Percentiles rank a stretch among this genome's conserved stretches.
Evolutionary conservation across 2,797 vertebrate genomes (phyloP).

Genomic region (Gastrophryne carolinensis): DNA sequence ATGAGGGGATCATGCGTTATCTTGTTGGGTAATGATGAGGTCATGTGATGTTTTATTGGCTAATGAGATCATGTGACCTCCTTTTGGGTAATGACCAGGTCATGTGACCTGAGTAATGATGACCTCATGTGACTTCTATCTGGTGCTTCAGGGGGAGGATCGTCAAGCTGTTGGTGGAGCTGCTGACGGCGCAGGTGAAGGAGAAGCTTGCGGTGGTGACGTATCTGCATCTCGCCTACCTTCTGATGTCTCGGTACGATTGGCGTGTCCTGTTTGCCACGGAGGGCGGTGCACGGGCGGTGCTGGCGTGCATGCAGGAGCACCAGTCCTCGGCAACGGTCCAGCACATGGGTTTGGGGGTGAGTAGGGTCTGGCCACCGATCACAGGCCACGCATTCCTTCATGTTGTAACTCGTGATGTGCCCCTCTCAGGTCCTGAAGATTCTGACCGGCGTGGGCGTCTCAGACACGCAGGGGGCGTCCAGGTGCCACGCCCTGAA

Average conservation of each 20-base stretch:
- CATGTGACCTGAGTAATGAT: no score
- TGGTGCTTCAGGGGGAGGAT: constrained; percentile 92
- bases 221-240: constrained; percentile 76
- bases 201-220: constrained; percentile 72
- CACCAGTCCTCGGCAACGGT: constrained; percentile 70
- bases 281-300: constrained; percentile 84
- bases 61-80: no score
- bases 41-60: no score
- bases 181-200: constrained; percentile 71
- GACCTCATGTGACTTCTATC: no score
- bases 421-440: constrained; percentile 76
- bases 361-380: constrained; percentile 66
- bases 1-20: no score
- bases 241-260: constrained; percentile 78
- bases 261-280: constrained; percentile 86
- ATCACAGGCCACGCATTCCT: no score
- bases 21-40: no score
- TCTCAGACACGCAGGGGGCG: constrained; percentile 66
- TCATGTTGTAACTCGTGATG: not conserved
- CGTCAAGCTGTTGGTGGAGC: constrained; percentile 81
- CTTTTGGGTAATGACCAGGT: no score
- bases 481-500: constrained; percentile 66
- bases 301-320: constrained; percentile 86
- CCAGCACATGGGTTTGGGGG: constrained; percentile 85
- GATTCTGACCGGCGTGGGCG: constrained; percentile 81